Percentiles rank a stretch among this genome's conserved stretches.
These are phyloP conservation scores for Cheilosia vulpina DNA, from an alignment of 2,888 invertebrate genomes.

Conservation along the genomic window DNA sequence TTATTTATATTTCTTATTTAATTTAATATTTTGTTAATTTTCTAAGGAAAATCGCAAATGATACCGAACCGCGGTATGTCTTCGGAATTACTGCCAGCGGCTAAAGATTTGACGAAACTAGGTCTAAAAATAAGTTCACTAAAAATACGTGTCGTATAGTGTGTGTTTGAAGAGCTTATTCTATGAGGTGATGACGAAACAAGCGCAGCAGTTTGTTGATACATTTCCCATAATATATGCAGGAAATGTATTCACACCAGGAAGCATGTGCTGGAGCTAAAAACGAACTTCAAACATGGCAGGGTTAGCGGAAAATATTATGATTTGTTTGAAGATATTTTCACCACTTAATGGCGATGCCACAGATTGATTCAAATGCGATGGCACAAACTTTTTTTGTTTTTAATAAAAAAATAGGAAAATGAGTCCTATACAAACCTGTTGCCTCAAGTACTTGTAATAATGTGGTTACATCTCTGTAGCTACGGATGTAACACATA, in stretches of 20 bases:
- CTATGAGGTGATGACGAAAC: conserved; percentile 31
- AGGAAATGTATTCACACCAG: neutral
- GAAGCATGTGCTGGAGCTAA: conserved; percentile 4
- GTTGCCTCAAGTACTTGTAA: neutral
- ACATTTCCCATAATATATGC: conserved; percentile 35
- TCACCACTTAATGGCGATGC: neutral
- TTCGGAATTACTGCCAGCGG: conserved; percentile 18
- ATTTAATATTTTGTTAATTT: conserved; percentile 24
- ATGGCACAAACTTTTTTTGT: neutral
- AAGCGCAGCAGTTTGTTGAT: conserved; percentile 44
- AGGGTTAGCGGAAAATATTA: conserved; percentile 22
- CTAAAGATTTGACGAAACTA: conserved; percentile 53
- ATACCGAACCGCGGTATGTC: conserved; percentile 3
- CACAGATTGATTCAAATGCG: neutral
- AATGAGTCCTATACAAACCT: too few relatives aligned
- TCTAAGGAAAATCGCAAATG: conserved; percentile 2
- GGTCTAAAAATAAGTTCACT: conserved; percentile 67
- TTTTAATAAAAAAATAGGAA: too few relatives aligned
- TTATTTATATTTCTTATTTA: conserved; percentile 5
- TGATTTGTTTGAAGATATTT: conserved; percentile 17
- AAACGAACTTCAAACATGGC: neutral
- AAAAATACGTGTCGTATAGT: conserved; percentile 57
- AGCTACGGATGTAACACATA: too few relatives aligned
- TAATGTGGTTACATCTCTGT: too few relatives aligned
- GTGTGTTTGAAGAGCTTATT: conserved; percentile 47